Percentiles rank a stretch among this genome's conserved stretches.
Conservation (phyloP, 2,113 vertebrate genomes). For the Amia ocellicauda region DNA sequence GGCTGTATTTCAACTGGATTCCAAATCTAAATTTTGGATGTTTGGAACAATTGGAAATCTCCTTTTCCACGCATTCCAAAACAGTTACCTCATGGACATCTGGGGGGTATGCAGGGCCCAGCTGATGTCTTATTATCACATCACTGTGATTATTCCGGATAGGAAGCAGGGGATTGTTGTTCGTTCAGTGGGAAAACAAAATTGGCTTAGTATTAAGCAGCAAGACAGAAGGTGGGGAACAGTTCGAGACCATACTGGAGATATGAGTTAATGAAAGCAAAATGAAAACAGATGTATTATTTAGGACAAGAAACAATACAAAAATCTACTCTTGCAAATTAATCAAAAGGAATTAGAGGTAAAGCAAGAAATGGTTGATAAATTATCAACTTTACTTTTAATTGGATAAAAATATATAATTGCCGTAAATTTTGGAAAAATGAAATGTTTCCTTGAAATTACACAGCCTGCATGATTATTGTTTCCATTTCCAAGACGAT, state of each 20-base stretch:
- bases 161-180: constrained; percentile 9
- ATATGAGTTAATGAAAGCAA: constrained; percentile 29
- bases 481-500: no score
- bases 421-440: no score
- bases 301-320: constrained; percentile 21
- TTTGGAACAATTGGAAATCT: no score
- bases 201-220: constrained; percentile 17
- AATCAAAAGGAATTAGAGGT: no score
- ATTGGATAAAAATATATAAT: no score
- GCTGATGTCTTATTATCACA: constrained; percentile 25
- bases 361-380: no score
- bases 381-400: no score
- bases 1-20: no score
- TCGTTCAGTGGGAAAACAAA: constrained; percentile 22
- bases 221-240: neutral
- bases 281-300: constrained; percentile 32
- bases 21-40: no score
- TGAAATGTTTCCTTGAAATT: no score
- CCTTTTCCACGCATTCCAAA: neutral
- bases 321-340: no score
- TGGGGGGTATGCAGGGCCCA: neutral
- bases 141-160: neutral
- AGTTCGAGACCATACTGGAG: constrained; percentile 19
- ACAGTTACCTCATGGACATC: constrained; percentile 6
- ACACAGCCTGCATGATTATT: no score